A percentile compares a stretch with the other conserved stretches of the same genome.
phyloP scores from a whole-genome alignment of 30 jellyfish, hydroid and myxozoan genomes.

The Sanderia malayensis region DNA sequence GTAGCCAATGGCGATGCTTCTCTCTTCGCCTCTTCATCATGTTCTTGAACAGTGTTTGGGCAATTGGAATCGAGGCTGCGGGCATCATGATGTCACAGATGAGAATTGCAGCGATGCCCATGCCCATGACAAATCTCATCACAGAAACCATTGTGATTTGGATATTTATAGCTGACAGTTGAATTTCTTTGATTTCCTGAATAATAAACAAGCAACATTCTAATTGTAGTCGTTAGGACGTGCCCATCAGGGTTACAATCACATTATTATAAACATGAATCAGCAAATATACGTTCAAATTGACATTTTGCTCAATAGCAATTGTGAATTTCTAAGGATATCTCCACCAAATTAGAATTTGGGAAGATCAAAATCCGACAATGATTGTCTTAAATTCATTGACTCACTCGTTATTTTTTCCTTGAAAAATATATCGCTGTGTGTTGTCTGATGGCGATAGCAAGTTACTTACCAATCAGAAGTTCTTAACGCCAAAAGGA shows the following conservation, averaged over 20 bases:
- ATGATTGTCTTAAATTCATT: too few species aligned
- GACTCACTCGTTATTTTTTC: too few species aligned
- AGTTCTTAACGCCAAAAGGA: too few species aligned
- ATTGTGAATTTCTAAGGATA: too few species aligned
- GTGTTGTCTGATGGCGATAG: too few species aligned
- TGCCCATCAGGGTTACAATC: neutral
- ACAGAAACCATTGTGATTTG: neutral
- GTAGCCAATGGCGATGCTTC: neutral
- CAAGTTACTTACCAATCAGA: too few species aligned
- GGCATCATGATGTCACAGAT: slow-evolving; percentile 18
- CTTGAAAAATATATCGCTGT: too few species aligned
- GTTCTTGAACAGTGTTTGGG: slow-evolving; percentile 32
- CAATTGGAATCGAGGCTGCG: slow-evolving; percentile 11
- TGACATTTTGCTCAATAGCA: too few species aligned
- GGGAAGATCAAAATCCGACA: too few species aligned
- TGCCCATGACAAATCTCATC: neutral
- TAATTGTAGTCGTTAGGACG: too few species aligned
- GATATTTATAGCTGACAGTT: neutral
- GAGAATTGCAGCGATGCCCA: neutral
- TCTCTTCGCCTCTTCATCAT: slow-evolving; percentile 40
- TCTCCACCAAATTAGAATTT: too few species aligned
- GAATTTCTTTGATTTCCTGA: neutral
- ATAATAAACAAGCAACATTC: neutral
- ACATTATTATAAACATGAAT: neutral
- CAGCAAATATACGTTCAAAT: neutral